Conservation (phyloP, 2,113 vertebrate genomes). For the Glaucidium brasilianum region DNA sequence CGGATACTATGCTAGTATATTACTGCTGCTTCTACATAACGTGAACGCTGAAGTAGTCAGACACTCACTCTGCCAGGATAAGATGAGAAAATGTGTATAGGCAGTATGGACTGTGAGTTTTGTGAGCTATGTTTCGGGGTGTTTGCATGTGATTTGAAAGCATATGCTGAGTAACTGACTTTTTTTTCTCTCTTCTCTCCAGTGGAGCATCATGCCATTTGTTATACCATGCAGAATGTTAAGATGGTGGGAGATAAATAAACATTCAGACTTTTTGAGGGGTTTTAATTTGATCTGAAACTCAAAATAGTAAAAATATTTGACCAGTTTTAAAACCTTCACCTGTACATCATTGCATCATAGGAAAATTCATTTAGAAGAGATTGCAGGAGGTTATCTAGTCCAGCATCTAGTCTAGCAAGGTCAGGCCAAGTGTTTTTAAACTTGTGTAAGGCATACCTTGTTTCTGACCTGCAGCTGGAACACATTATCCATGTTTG, state of each 20-base stretch:
- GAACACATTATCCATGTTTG: fast-evolving
- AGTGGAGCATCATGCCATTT: not conserved
- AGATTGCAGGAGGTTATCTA: not conserved
- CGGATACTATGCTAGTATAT: not conserved
- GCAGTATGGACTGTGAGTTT: not conserved
- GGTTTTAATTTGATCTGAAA: not conserved
- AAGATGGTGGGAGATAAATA: not conserved
- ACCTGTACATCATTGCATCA: not conserved
- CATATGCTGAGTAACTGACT: not conserved
- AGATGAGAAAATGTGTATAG: not conserved
- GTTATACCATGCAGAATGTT: not conserved
- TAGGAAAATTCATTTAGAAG: not conserved
- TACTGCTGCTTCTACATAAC: not conserved
- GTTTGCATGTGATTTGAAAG: not conserved
- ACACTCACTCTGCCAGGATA: not conserved
- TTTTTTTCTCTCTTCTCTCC: not conserved
- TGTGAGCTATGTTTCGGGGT: not conserved
- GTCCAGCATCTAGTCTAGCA: not conserved
- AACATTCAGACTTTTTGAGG: not conserved
- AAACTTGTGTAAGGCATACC: not conserved
- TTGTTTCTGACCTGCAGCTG: not conserved
- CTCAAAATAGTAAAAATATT: not conserved
- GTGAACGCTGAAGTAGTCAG: not conserved
- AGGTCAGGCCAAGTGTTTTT: not conserved
- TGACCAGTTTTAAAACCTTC: not conserved